Conservation (phyloP, 2,113 vertebrate species). For the Pedetes capensis region DNA sequence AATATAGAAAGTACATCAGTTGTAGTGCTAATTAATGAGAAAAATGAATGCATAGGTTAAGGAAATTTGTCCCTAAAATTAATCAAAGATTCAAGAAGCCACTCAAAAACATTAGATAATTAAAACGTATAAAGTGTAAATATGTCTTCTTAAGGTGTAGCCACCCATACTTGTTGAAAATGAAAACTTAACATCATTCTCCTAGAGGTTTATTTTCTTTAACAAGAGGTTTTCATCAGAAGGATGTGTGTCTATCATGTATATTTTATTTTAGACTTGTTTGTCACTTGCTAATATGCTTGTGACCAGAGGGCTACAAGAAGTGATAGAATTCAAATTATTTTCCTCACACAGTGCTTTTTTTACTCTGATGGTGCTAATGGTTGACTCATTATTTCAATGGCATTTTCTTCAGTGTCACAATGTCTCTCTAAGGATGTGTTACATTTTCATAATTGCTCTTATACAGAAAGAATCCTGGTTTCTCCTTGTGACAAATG, state of each 20-base stretch:
- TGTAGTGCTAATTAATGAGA: background rate
- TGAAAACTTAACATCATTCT: background rate
- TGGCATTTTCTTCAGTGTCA: slow-evolving; percentile 57
- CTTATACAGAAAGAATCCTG: background rate
- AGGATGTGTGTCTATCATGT: background rate
- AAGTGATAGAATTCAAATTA: slow-evolving; percentile 57
- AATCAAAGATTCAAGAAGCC: background rate
- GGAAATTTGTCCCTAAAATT: slow-evolving; percentile 15
- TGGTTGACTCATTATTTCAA: slow-evolving; percentile 52
- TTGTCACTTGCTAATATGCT: slow-evolving; percentile 54
- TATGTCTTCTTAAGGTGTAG: background rate
- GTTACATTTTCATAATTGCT: slow-evolving; percentile 67
- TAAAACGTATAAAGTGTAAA: background rate
- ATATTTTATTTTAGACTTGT: slow-evolving; percentile 64
- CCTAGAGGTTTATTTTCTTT: background rate
- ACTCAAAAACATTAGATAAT: slow-evolving; percentile 12
- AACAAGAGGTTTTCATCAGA: background rate
- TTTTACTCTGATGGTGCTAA: slow-evolving; percentile 44
- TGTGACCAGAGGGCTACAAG: slow-evolving; percentile 26
- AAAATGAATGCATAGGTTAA: slow-evolving; percentile 36
- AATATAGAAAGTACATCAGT: slow-evolving; percentile 18
- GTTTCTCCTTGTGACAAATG: slow-evolving; percentile 45
- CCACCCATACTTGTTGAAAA: background rate
- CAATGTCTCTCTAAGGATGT: slow-evolving; percentile 1
- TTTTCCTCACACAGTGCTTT: background rate